Evolutionary conservation across 2,797 vertebrate species (phyloP).

Genomic region (Hydrocynus forskahlii): DNA sequence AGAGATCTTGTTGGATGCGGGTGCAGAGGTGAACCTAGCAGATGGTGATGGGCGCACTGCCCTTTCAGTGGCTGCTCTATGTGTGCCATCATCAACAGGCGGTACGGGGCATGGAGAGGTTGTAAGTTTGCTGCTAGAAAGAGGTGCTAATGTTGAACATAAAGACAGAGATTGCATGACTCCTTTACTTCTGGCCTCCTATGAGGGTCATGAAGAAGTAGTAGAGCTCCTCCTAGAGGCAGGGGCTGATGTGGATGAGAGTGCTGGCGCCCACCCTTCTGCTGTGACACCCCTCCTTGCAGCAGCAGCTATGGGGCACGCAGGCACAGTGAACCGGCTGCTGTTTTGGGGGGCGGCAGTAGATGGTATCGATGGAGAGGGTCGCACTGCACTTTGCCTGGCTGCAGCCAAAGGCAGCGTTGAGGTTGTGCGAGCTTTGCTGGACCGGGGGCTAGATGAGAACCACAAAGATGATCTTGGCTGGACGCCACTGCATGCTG

Average conservation of each 20-base stretch:
- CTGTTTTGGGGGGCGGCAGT: conserved; percentile 84
- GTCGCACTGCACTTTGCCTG: conserved; percentile 79
- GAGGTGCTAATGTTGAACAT: conserved; percentile 76
- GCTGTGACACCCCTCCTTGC: conserved; percentile 79
- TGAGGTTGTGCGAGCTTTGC: conserved; percentile 77
- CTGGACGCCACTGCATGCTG: conserved; percentile 84
- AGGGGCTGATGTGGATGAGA: conserved; percentile 81
- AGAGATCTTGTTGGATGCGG: conserved; percentile 75
- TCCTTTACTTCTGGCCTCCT: conserved; percentile 82
- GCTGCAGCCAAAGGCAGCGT: conserved; percentile 79
- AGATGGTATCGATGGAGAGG: conserved; percentile 81
- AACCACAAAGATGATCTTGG: conserved; percentile 85
- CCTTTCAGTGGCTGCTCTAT: conserved; percentile 80
- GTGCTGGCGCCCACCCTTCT: conserved; percentile 66
- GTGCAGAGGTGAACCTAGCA: conserved; percentile 72
- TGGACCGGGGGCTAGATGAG: conserved; percentile 83
- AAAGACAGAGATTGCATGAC: conserved; percentile 82
- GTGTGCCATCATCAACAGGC: conserved; percentile 75
- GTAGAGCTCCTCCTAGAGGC: conserved; percentile 83
- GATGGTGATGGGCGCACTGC: conserved; percentile 82
- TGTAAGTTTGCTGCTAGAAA: conserved; percentile 79
- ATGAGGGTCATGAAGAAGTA: conserved; percentile 81
- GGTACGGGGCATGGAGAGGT: conserved; percentile 75
- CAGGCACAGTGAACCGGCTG: conserved; percentile 74
- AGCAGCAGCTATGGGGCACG: conserved; percentile 82